Conservation (phyloP, 2,888 invertebrate species). For the Tolmerus cingulatus region DNA sequence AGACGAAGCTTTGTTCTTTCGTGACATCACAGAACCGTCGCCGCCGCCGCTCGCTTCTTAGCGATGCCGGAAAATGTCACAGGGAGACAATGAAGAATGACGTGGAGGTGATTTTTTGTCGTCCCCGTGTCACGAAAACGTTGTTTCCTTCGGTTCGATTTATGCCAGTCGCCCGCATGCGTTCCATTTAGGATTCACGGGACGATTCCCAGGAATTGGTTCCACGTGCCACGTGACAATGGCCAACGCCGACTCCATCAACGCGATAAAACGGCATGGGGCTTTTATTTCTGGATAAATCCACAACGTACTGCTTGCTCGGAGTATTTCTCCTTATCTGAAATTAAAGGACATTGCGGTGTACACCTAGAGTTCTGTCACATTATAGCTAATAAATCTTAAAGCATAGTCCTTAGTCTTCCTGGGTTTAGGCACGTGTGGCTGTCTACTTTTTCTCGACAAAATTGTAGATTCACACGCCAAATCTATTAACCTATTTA, state of each 20-base stretch:
- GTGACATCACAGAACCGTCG: not conserved
- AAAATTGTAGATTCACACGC: not conserved
- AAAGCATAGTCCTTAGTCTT: not conserved
- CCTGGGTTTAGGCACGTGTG: not conserved
- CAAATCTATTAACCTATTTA: no score
- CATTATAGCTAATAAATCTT: not conserved
- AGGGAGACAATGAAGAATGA: constrained; percentile 1
- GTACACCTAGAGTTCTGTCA: not conserved
- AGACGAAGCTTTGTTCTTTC: not conserved
- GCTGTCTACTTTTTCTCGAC: not conserved
- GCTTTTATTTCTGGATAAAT: not conserved
- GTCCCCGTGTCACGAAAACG: not conserved
- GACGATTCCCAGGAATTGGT: not conserved
- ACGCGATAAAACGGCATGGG: not conserved
- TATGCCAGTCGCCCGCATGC: not conserved
- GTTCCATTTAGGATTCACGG: not conserved
- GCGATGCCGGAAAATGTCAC: constrained; percentile 19
- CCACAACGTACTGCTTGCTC: not conserved
- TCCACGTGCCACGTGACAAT: constrained; percentile 5
- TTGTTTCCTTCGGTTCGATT: not conserved
- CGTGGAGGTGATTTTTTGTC: not conserved
- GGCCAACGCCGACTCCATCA: not conserved
- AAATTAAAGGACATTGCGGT: not conserved
- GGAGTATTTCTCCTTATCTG: not conserved
- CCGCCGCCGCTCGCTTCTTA: not conserved